Evolutionary conservation across 37 sponge, comb jelly and placozoan genomes (phyloP), one percentile per base, ranked within the genome.

Genomic region (Crambe crambe): DNA sequence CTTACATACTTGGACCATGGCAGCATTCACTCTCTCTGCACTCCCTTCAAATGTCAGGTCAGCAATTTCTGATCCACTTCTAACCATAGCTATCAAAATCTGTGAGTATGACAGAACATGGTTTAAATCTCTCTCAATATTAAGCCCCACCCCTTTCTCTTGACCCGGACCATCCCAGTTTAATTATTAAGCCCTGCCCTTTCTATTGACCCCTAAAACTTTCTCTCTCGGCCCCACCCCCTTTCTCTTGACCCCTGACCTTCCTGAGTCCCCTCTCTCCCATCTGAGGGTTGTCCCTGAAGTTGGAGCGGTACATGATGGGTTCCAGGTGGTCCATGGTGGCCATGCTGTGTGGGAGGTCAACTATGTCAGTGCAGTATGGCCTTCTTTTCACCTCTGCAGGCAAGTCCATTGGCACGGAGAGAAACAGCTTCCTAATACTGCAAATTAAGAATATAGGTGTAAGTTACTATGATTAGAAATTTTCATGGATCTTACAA

Each of bases 241-340:
- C 40, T n/a, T 38, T 36, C 37, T 63, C 41, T 31, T 10, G 30
- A 20, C 23, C 43, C 20, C 60, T 32, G 26, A 89, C 89, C 64
- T 83, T 66, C 38, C 25, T 61, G 22, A 89, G 61, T 0, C 63
- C 82, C 17, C 22, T 78, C 42, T 89, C 89, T 37, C 70, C 72
- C 6, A 21, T 1, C 42, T 60, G 31, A 8, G 56, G 40, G 61
- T 41, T 74, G 3, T 17, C 32, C 30, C 38, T 72, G 25, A 83
- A 68, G 10, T 38, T 64, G 31, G 30, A 10, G 10, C 89, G 23
- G 42, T 81, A 41, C 60, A 51, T 42, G 17, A 95, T 76, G 31
- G 92, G 89, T 30, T 61, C 57, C 64, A 95, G 87, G 72, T 95
- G 96, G 75, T 95, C 96, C 86, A 95, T 72, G 35, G 96, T 84